These are phyloP conservation scores for Conops quadrifasciatus DNA, from an alignment of 2,888 invertebrate genomes.

Conservation along the genomic window DNA sequence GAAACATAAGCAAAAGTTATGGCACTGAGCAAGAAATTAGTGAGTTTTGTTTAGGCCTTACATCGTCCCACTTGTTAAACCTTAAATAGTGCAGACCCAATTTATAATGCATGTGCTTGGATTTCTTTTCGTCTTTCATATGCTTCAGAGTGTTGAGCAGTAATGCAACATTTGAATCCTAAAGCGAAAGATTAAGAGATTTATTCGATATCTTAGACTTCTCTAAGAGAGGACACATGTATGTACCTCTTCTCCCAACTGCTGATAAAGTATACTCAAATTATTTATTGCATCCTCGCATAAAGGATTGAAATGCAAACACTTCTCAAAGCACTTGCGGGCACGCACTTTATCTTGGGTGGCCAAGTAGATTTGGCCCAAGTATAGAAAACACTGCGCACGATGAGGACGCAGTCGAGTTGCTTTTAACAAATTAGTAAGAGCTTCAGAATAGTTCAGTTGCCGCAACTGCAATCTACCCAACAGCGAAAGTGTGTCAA, in stretches of 20 bases:
- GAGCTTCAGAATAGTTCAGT: slow-evolving; percentile 70
- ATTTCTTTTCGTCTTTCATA: slow-evolving; percentile 65
- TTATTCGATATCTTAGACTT: background rate
- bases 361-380: slow-evolving; percentile 78
- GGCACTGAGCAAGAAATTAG: background rate
- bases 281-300: slow-evolving; percentile 75
- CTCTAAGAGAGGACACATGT: background rate
- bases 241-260: slow-evolving; percentile 72
- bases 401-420: slow-evolving; percentile 79
- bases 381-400: slow-evolving; percentile 76
- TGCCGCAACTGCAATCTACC: slow-evolving; percentile 58
- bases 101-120: slow-evolving; percentile 84
- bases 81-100: slow-evolving; percentile 83
- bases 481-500: slow-evolving; percentile 52
- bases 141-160: slow-evolving; percentile 64
- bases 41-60: too few relatives aligned
- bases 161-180: slow-evolving; percentile 55
- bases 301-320: slow-evolving; percentile 76
- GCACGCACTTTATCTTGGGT: slow-evolving; percentile 77
- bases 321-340: slow-evolving; percentile 85
- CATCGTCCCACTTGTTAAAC: slow-evolving; percentile 74
- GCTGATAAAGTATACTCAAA: slow-evolving; percentile 79
- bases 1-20: slow-evolving; percentile 2
- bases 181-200: slow-evolving; percentile 2
- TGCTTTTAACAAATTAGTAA: slow-evolving; percentile 74